A percentile compares a stretch with the other conserved stretches of the same genome.
Conservation (phyloP, 1,140 invertebrate genomes). For the Arctopsyche grandis region DNA sequence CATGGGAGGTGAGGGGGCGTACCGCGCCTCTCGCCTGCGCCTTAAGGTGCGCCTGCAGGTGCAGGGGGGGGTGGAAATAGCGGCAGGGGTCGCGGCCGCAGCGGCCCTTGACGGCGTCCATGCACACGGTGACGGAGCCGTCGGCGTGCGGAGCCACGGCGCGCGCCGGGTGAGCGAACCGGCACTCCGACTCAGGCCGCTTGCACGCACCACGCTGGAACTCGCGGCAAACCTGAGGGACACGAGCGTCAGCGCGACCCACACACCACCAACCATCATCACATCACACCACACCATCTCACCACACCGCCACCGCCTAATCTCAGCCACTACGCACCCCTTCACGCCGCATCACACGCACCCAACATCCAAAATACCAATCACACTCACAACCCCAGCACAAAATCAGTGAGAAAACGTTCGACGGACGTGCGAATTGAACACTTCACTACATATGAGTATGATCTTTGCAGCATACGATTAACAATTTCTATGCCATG, state of each 20-base stretch:
- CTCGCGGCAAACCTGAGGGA: slow-evolving; percentile 93
- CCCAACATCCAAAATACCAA: neutral
- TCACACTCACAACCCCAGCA: too few relatives aligned
- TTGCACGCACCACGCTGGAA: slow-evolving; percentile 97
- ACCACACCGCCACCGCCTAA: slow-evolving; percentile 33
- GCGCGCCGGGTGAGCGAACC: slow-evolving; percentile 96
- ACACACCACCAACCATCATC: slow-evolving; percentile 55
- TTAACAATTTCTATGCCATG: neutral
- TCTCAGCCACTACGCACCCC: too few relatives aligned
- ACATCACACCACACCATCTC: slow-evolving; percentile 38
- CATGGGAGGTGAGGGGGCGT: slow-evolving; percentile 68
- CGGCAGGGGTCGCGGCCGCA: slow-evolving; percentile 95
- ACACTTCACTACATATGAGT: too few relatives aligned
- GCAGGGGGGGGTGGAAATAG: slow-evolving; percentile 97
- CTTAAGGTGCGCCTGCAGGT: slow-evolving; percentile 99
- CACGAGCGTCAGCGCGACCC: slow-evolving; percentile 56
- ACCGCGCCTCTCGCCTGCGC: slow-evolving; percentile 95
- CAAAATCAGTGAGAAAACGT: too few relatives aligned
- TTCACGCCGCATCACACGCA: neutral
- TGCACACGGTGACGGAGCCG: slow-evolving; percentile 97
- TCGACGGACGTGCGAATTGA: too few relatives aligned
- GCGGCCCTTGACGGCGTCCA: slow-evolving; percentile 97
- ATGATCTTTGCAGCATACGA: neutral
- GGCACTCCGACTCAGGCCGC: slow-evolving; percentile 94
- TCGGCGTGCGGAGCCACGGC: slow-evolving; percentile 92